Conservation (phyloP, 2,797 vertebrate genomes). For the Cossypha caffra region DNA sequence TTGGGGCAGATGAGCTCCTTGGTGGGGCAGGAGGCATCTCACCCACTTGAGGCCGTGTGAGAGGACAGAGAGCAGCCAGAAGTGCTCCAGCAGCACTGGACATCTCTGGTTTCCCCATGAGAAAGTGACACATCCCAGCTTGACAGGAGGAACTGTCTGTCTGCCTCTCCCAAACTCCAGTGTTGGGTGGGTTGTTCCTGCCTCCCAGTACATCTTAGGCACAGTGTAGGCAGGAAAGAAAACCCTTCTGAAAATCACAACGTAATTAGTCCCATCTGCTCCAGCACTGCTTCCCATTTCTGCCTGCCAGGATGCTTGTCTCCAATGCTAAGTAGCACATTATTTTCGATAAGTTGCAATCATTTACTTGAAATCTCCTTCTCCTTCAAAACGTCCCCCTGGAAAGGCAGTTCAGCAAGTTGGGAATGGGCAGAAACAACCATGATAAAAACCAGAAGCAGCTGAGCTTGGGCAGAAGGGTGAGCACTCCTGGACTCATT, state of each 20-base stretch:
- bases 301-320: constrained; percentile 77
- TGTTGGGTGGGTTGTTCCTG: not conserved
- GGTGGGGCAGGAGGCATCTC: not conserved
- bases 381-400: constrained; percentile 73
- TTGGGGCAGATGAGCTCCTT: not conserved
- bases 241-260: constrained; percentile 74
- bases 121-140: not conserved
- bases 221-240: constrained; percentile 64
- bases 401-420: constrained; percentile 57
- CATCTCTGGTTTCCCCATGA: not conserved
- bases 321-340: constrained; percentile 76
- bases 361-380: constrained; percentile 75
- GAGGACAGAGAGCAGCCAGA: not conserved
- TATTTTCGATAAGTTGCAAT: constrained; percentile 79
- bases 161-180: not conserved
- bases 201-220: constrained; percentile 10
- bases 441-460: not conserved
- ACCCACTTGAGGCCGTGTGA: rapidly evolving
- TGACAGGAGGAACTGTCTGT: not conserved
- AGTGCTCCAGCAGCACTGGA: not conserved
- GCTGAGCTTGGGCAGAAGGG: not conserved
- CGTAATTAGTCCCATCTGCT: constrained; percentile 81
- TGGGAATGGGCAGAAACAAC: constrained; percentile 22
- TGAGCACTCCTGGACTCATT: rapidly evolving
- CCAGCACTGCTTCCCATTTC: constrained; percentile 62